phyloP scores from a whole-genome alignment of 2,797 vertebrate species.

The Anisognathus igniventris region DNA sequence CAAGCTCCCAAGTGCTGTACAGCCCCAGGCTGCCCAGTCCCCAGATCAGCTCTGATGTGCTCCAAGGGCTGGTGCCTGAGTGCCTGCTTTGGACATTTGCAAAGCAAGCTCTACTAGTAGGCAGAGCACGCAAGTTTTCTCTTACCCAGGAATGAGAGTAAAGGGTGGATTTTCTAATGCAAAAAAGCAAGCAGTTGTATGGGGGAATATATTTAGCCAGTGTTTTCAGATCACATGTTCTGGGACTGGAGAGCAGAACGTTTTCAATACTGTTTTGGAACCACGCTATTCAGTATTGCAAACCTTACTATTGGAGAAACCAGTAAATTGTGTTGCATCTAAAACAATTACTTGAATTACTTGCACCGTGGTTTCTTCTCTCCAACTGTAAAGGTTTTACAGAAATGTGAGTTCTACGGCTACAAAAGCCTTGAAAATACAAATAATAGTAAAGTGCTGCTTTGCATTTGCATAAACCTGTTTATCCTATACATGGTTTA shows the following conservation, averaged over 20 bases:
- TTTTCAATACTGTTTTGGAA: constrained; percentile 18
- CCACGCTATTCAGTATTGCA: neutral
- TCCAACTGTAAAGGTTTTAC: neutral
- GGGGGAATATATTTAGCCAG: constrained; percentile 33
- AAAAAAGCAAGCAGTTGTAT: neutral
- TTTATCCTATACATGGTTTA: constrained; percentile 50
- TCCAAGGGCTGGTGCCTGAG: rapidly evolving
- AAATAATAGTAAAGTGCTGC: neutral
- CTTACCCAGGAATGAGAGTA: neutral
- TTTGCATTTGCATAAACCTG: constrained; percentile 46
- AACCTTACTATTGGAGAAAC: neutral
- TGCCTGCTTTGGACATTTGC: neutral
- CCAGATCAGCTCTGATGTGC: neutral
- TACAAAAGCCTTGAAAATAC: constrained; percentile 9
- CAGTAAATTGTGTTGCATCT: neutral
- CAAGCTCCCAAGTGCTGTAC: neutral
- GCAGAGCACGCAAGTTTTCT: neutral
- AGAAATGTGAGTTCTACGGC: constrained; percentile 1
- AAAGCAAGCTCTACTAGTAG: neutral
- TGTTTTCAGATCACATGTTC: constrained; percentile 38
- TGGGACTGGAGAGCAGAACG: neutral
- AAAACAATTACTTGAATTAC: constrained; percentile 1
- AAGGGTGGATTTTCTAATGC: constrained; percentile 6
- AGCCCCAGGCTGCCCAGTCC: neutral
- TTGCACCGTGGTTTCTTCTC: neutral